Evolutionary conservation across 2,113 vertebrate species (phyloP).

Genomic region (Nothobranchius kuhntae): DNA sequence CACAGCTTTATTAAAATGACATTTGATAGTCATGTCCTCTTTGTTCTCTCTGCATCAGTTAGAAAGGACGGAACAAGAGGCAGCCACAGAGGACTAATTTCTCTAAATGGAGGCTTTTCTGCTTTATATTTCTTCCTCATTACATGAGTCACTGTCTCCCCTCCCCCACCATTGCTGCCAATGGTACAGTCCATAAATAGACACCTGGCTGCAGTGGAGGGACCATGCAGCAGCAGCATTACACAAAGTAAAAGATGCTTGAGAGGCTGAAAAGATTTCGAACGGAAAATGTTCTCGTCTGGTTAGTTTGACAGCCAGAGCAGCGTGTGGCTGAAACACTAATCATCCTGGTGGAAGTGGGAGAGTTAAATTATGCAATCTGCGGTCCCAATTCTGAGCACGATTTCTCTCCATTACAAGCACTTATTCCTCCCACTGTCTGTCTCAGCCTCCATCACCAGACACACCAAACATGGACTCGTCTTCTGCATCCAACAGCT

Average conservation of each 20-base stretch:
- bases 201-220: conserved; percentile 53
- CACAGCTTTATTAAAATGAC: conserved; percentile 45
- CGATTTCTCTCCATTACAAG: conserved; percentile 17
- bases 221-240: conserved; percentile 24
- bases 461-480: conserved; percentile 66
- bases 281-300: no score
- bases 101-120: conserved; percentile 66
- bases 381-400: neutral
- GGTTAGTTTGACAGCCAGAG: neutral
- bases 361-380: conserved; percentile 4
- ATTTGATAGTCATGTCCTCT: conserved; percentile 17
- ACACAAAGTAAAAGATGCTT: conserved; percentile 32
- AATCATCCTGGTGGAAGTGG: conserved; percentile 4
- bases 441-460: conserved; percentile 27
- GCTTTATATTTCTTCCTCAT: conserved; percentile 61
- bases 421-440: conserved; percentile 15
- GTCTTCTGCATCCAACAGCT: conserved; percentile 26
- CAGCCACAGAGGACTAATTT: conserved; percentile 58
- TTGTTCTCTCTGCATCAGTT: conserved; percentile 15
- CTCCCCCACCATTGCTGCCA: conserved; percentile 46
- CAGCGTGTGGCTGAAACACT: neutral
- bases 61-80: conserved; percentile 35
- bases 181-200: conserved; percentile 70
- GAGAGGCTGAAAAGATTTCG: neutral
- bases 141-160: conserved; percentile 63